Evolutionary conservation across 2,888 invertebrate species (phyloP).

Genomic region (Linnaemya vulpina): DNA sequence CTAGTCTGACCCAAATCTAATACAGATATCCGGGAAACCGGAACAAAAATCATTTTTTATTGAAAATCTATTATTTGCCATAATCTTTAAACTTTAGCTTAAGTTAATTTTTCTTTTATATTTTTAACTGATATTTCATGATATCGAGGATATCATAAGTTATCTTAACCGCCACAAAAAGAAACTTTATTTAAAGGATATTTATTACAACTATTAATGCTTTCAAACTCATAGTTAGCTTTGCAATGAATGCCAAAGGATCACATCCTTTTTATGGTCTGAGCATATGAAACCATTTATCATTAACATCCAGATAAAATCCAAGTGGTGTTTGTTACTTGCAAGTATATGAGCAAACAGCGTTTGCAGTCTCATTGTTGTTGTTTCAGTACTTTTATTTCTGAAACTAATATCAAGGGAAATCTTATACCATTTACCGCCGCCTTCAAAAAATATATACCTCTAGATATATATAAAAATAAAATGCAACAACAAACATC

Average conservation of each 20-base stretch:
- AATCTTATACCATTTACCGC: conserved; percentile 68
- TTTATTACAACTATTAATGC: neutral
- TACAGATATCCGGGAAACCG: no score
- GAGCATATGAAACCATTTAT: conserved; percentile 50
- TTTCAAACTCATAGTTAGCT: neutral
- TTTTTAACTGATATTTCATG: no score
- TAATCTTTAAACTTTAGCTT: no score
- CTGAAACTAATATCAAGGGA: conserved; percentile 69
- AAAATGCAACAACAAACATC: conserved; percentile 22
- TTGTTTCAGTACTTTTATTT: conserved; percentile 28
- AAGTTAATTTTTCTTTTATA: no score
- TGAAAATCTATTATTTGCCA: no score
- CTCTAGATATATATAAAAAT: no score
- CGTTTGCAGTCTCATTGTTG: conserved; percentile 16
- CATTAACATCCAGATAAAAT: conserved; percentile 61
- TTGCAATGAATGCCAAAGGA: conserved; percentile 8
- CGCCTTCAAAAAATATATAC: conserved; percentile 68
- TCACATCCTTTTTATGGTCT: conserved; percentile 36
- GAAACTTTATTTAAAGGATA: no score
- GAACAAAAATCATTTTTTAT: no score
- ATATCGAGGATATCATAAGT: no score
- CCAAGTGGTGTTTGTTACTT: conserved; percentile 63
- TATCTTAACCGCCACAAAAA: no score
- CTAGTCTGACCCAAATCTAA: no score
- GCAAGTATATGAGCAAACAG: conserved; percentile 20